Percentiles rank a stretch among this genome's conserved stretches.
phyloP scores from a whole-genome alignment of 2,113 vertebrate genomes.

The Macroglossus sobrinus region DNA sequence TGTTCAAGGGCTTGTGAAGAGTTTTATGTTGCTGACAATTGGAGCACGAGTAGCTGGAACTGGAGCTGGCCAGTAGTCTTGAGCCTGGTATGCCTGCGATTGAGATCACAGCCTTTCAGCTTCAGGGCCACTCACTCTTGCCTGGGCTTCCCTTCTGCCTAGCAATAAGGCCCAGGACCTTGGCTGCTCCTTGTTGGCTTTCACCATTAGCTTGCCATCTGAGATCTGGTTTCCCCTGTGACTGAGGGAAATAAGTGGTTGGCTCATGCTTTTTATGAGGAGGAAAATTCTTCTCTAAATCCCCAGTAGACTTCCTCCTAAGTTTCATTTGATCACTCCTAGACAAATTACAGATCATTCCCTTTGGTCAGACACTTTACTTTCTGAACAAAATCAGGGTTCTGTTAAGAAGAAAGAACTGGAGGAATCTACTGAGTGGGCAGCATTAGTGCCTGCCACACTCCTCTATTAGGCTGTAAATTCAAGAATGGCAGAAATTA shows the following conservation, averaged over 20 bases:
- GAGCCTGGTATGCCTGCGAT: background rate
- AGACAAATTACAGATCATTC: background rate
- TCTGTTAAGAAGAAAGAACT: background rate
- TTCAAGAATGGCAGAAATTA: background rate
- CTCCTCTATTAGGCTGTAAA: background rate
- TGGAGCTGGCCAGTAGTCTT: background rate
- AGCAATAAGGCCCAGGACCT: background rate
- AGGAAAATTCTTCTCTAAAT: background rate
- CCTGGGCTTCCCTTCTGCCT: background rate
- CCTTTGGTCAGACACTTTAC: background rate
- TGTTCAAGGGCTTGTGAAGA: too few species aligned
- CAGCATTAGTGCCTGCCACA: background rate
- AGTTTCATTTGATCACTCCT: background rate
- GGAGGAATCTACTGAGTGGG: background rate
- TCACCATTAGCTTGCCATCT: too few species aligned
- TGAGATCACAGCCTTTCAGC: too few species aligned
- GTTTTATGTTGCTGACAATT: background rate
- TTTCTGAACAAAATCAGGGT: background rate
- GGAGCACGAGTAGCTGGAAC: background rate
- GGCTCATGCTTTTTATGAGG: background rate
- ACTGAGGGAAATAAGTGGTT: background rate
- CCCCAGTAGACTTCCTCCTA: background rate
- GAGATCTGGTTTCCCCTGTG: background rate
- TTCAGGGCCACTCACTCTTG: background rate
- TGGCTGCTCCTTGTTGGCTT: background rate